Percentiles rank a stretch among this genome's conserved stretches.
Conservation (phyloP, 1,140 invertebrate genomes). For the Trachelipus rathkii region DNA sequence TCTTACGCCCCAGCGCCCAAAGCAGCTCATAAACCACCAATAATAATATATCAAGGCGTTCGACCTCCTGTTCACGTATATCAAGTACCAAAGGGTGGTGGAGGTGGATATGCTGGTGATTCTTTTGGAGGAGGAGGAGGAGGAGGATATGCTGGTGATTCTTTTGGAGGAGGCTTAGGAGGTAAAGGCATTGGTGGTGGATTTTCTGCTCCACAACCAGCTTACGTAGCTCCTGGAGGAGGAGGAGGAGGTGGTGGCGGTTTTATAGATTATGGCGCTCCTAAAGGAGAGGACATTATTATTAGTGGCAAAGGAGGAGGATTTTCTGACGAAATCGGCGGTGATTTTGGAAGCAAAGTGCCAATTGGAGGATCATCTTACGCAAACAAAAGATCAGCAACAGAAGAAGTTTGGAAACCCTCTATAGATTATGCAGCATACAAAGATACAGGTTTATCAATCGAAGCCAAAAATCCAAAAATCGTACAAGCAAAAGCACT, state of each 20-base stretch:
- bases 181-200: constrained; percentile 16
- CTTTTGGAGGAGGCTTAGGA: constrained; percentile 18
- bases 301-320: constrained; percentile 26
- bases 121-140: constrained; percentile 16
- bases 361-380: neutral
- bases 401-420: neutral
- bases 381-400: neutral
- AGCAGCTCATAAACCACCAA: constrained; percentile 51
- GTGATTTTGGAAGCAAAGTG: neutral
- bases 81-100: constrained; percentile 43
- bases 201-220: constrained; percentile 25
- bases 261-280: constrained; percentile 33
- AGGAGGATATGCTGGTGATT: neutral
- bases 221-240: neutral
- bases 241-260: neutral
- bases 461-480: neutral
- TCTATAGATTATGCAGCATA: neutral
- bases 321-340: neutral
- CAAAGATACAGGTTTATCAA: neutral
- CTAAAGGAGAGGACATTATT: constrained; percentile 43
- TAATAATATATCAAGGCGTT: constrained; percentile 53
- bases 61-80: constrained; percentile 52
- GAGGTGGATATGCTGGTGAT: constrained; percentile 17
- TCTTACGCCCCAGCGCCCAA: constrained; percentile 49
- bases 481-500: neutral